phyloP scores from a whole-genome alignment of 2,113 vertebrate species.

The human region DNA sequence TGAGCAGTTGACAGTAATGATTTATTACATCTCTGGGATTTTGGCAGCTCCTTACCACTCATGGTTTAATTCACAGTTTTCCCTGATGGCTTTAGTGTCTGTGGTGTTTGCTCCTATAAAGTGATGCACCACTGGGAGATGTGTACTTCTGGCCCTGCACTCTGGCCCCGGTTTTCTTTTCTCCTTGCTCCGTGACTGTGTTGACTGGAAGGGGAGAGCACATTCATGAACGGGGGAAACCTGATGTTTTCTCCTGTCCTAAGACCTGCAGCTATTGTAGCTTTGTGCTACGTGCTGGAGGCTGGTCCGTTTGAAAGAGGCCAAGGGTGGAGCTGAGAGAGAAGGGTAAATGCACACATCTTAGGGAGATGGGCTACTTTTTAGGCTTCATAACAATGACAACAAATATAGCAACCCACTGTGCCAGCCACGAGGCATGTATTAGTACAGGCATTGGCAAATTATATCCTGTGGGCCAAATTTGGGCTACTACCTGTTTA shows the following conservation, averaged over 20 bases:
- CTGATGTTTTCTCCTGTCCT: neutral
- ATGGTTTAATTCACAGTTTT: slow-evolving; percentile 67
- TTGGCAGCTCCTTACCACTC: slow-evolving; percentile 51
- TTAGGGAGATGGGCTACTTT: neutral
- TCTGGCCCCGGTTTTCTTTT: slow-evolving; percentile 16
- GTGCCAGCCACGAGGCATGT: neutral
- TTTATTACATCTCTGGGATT: slow-evolving; percentile 69
- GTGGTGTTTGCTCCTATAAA: slow-evolving; percentile 55
- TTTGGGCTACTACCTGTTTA: neutral
- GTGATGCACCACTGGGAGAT: neutral
- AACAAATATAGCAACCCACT: neutral
- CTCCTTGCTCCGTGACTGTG: neutral
- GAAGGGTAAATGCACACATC: neutral
- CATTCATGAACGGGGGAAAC: neutral
- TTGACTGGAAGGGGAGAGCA: neutral
- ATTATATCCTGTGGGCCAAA: neutral
- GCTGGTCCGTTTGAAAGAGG: neutral
- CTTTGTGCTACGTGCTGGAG: neutral
- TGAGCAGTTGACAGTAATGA: slow-evolving; percentile 74
- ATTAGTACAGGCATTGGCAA: neutral
- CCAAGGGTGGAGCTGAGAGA: neutral
- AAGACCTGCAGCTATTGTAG: neutral
- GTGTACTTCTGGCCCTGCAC: neutral
- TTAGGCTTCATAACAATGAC: neutral
- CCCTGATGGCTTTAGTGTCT: slow-evolving; percentile 61